Conservation (phyloP, 2,797 vertebrate genomes). For the Sebastes trivittatus region DNA sequence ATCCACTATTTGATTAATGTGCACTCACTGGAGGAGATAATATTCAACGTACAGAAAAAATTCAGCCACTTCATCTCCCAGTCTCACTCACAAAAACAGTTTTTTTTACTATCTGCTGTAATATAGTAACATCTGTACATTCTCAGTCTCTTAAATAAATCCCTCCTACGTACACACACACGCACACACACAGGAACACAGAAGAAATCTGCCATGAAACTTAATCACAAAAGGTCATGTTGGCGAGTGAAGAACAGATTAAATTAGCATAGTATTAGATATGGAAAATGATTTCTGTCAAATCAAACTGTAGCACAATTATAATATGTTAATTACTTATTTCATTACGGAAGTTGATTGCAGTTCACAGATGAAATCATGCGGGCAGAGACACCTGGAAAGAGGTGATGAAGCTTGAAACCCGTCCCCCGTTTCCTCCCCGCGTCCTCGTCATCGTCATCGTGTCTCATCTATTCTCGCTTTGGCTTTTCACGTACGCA, state of each 20-base stretch:
- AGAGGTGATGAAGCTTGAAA: constrained; percentile 85
- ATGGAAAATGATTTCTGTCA: constrained; percentile 99
- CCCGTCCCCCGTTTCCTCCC: constrained; percentile 24
- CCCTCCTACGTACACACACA: constrained; percentile 56
- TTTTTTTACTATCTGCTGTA: constrained; percentile 31
- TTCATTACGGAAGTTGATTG: constrained; percentile 98
- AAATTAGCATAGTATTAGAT: constrained; percentile 99
- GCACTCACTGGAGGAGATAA: background rate
- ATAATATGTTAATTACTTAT: constrained; percentile 99
- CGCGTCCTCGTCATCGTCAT: constrained; percentile 54
- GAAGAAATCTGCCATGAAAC: constrained; percentile 91
- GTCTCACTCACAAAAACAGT: background rate
- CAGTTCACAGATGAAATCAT: constrained; percentile 93
- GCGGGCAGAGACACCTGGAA: constrained; percentile 90
- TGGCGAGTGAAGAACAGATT: constrained; percentile 92
- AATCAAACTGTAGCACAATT: constrained; percentile 98
- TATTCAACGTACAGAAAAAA: background rate
- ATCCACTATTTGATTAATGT: constrained; percentile 11
- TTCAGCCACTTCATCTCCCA: background rate
- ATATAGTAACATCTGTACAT: constrained; percentile 35
- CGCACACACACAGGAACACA: constrained; percentile 37
- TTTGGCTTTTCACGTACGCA: constrained; percentile 60
- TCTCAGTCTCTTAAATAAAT: constrained; percentile 75
- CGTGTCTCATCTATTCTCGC: constrained; percentile 55
- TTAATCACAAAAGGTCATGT: constrained; percentile 99